A percentile compares a stretch with the other conserved stretches of the same genome.
Evolutionary conservation across 2,888 invertebrate genomes (phyloP).

Genomic region (Tetanocera ferruginea): DNA sequence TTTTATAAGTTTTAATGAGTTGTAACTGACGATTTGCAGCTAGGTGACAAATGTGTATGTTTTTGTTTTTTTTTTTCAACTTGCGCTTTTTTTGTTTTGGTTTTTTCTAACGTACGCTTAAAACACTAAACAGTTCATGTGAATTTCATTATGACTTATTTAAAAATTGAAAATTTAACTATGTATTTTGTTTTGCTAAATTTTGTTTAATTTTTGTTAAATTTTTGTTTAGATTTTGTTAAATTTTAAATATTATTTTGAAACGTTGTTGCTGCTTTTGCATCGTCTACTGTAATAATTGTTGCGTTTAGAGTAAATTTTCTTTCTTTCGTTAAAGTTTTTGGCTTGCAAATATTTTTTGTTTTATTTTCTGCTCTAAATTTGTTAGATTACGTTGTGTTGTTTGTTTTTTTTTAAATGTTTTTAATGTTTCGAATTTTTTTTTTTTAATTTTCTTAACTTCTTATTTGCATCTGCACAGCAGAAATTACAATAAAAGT

Average conservation of each 20-base stretch:
- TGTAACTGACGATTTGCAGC: too few relatives aligned
- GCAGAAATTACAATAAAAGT: slow-evolving; percentile 56
- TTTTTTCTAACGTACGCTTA: too few relatives aligned
- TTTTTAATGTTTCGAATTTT: neutral
- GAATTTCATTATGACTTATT: neutral
- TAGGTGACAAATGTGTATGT: too few relatives aligned
- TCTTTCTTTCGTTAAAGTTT: neutral
- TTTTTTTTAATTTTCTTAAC: slow-evolving; percentile 14
- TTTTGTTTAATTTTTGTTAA: slow-evolving; percentile 32
- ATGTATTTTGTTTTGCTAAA: slow-evolving; percentile 1
- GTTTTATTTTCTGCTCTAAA: neutral
- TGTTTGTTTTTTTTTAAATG: neutral
- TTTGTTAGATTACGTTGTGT: neutral
- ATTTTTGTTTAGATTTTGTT: slow-evolving; percentile 8
- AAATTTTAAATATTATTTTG: neutral
- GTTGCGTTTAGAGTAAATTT: slow-evolving; percentile 13
- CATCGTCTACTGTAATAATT: neutral
- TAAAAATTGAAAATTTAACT: neutral
- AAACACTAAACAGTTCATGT: too few relatives aligned
- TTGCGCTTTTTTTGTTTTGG: too few relatives aligned
- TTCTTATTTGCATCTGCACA: slow-evolving; percentile 67
- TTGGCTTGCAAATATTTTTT: neutral
- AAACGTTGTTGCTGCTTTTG: neutral
- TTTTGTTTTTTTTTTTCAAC: too few relatives aligned
- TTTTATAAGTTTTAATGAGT: too few relatives aligned